Evolutionary conservation across 2,113 vertebrate species (phyloP), one percentile per base, ranked within the genome.

Genomic region (Lonchura striata): DNA sequence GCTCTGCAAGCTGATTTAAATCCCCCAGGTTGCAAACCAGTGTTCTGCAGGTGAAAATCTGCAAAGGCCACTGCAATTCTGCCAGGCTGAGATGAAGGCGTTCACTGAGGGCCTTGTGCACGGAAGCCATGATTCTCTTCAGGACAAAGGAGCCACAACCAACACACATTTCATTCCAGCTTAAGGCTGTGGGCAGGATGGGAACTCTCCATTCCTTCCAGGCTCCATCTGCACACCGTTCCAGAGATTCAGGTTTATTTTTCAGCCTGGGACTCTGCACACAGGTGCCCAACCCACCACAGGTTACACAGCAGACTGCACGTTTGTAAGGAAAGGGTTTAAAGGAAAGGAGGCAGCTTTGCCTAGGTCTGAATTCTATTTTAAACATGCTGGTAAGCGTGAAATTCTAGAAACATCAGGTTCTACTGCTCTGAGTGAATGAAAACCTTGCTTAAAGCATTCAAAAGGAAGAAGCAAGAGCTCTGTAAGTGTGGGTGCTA

Each of bases 221-320:
- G 15, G 61, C 14, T 47, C 41, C 39, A 50, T 44, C 4, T 2
- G 0, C 27, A 11, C 0, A 8, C 20, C n/a, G 37, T 31, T 65
- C 22, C 49, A 57, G 46, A 65, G 42, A 19, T 10, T 24, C 13
- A 24, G 35, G 39, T 63, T 59, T 19, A 15, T 57, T 30, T 3
- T 16, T 35, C 31, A 17, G 23, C 2, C 47, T 39, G 41, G 42
- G 16, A 17, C 18, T 52, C 25, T 11, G 33, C 35, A 8, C 25
- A n/a, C 3, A 59, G 39, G 42, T 5, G 22, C 35, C 7, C 6
- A 39, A 18, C 7, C 20, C 66, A n/a, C 11, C 64, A 23, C 37
- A 28, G 44, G 31, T 49, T 27, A 21, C 47, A 74, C 10, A 16
- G 5, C 39, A 50, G 10, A 27, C 54, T 24, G 6, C 14, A 8